Percentiles rank a stretch among this genome's conserved stretches.
Conservation (phyloP, 30 jellyfish, hydroid and myxozoan genomes). For the Nemopilema nomurai region DNA sequence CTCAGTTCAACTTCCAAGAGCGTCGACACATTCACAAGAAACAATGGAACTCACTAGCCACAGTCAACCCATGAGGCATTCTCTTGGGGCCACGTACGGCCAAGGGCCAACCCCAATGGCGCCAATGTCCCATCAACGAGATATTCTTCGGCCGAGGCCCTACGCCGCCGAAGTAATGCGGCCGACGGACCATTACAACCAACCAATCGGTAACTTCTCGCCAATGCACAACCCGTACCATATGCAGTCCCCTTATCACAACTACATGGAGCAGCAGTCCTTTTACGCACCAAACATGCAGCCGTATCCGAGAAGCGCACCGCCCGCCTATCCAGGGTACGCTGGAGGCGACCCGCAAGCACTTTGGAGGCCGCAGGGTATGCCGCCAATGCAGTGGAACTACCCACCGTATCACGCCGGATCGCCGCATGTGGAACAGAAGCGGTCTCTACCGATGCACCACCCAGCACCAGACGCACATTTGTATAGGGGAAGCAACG, state of each 20-base stretch:
- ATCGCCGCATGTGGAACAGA: slow-evolving; percentile 19
- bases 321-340: slow-evolving; percentile 51
- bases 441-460: slow-evolving; percentile 19
- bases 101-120: slow-evolving; percentile 7
- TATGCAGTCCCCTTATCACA: slow-evolving; percentile 30
- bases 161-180: slow-evolving; percentile 9
- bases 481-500: neutral
- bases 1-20: neutral
- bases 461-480: slow-evolving; percentile 22
- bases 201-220: slow-evolving; percentile 1
- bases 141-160: slow-evolving; percentile 31
- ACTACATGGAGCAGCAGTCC: slow-evolving; percentile 12
- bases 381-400: slow-evolving; percentile 28
- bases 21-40: neutral
- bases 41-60: neutral
- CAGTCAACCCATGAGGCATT: neutral
- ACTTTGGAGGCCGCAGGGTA: slow-evolving; percentile 53
- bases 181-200: slow-evolving; percentile 24
- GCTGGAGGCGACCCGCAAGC: slow-evolving; percentile 8
- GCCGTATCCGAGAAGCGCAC: slow-evolving; percentile 15
- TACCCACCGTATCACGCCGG: slow-evolving; percentile 23
- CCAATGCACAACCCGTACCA: slow-evolving; percentile 29
- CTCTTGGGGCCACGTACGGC: neutral
- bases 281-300: slow-evolving; percentile 30
- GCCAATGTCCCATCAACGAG: slow-evolving; percentile 4